A percentile compares a stretch with the other conserved stretches of the same genome.
These are phyloP conservation scores for Ursus arctos DNA, from an alignment of 2,113 vertebrate genomes.

Conservation along the genomic window DNA sequence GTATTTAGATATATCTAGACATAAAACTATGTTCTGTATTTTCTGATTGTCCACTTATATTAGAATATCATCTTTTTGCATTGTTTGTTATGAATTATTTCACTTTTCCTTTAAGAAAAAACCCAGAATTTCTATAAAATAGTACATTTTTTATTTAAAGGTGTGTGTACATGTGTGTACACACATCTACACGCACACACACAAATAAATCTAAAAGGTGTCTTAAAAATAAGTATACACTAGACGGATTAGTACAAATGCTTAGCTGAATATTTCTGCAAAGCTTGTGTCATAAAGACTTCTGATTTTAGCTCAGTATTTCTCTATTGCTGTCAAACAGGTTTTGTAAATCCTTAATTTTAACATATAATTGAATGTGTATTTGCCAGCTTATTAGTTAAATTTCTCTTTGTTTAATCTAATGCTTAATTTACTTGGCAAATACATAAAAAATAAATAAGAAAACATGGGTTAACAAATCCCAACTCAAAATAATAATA, in stretches of 20 bases:
- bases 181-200: neutral
- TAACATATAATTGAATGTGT: neutral
- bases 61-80: neutral
- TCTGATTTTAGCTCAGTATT: neutral
- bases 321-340: neutral
- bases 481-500: neutral
- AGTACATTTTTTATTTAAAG: neutral
- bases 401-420: neutral
- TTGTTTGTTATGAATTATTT: neutral
- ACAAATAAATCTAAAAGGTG: neutral
- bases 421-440: slow-evolving; percentile 6
- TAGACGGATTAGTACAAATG: neutral
- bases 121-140: neutral
- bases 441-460: neutral
- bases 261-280: neutral
- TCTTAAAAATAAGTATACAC: neutral
- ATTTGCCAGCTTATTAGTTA: neutral
- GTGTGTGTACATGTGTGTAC: neutral
- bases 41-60: neutral
- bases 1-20: neutral
- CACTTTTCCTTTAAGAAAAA: neutral
- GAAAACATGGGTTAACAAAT: neutral
- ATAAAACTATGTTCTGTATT: neutral
- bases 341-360: neutral
- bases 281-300: neutral